Base-by-base conservation (phyloP, 2,888 invertebrate genomes). In the Morpho helenor region DNA sequence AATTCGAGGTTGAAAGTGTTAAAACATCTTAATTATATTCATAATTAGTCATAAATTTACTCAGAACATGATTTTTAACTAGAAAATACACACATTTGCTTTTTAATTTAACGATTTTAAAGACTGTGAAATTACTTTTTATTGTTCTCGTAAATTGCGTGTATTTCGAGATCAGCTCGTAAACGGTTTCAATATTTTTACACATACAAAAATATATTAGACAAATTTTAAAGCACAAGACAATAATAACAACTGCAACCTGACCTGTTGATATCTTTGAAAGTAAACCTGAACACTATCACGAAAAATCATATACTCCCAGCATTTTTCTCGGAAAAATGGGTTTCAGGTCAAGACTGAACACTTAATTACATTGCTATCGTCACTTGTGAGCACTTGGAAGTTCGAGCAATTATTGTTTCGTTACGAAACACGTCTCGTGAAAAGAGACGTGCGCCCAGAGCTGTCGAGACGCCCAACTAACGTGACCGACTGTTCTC, bases 181-280 rank as follows among this genome's bases (percentile, higher is more conserved):
- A 45, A 44, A 52, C 16, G 42, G 22, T 43, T 22, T 10, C 42
- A 43, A 23, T 51, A 43, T 7, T 22, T 44, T 31, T 31, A 39
- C 45, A 51, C 44, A 16, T 9, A 43, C 49, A 56, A 53, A 50
- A 42, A 52, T 31, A 22, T 45, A 16, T 39, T 31, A 58, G 52
- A 55, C 49, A 55, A 45, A 59, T 50, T 50, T 56, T 59, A n/a
- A 49, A 59, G 56, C 47, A 52, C 47, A 60, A 60, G 59, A 60
- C 60, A 69, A 66, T 68, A 67, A 66, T 67, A 71, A 66, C 61
- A 62, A 72, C 69, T 64, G 66, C 70, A 72, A 72, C 74, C 85
- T 76, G 72, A 87, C 86, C 86, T 86, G 85, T 83, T 83, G 80
- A 80, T 76, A 71, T 73, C 72, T 66, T 58, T 44, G 57, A 69